Conservation (phyloP, 2,888 invertebrate species). For the Ophioninae sp. region DNA sequence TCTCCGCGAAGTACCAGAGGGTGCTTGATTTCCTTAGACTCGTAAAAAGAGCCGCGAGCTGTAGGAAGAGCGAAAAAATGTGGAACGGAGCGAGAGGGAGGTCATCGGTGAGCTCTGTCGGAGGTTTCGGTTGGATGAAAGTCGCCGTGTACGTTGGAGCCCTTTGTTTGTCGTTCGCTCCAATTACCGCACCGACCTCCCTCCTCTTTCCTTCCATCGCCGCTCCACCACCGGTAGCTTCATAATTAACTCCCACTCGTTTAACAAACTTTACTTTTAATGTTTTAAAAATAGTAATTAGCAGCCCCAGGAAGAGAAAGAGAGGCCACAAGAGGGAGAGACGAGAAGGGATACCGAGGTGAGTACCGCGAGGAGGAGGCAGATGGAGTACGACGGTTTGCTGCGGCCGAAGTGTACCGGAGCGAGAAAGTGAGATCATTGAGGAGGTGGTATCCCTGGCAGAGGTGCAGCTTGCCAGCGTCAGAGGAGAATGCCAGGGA, state of each 20-base stretch:
- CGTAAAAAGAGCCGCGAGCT: background rate
- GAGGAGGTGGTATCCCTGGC: conserved; percentile 69
- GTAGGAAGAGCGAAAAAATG: conserved; percentile 60
- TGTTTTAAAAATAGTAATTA: conserved; percentile 81
- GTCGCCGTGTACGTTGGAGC: conserved; percentile 66
- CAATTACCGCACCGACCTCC: conserved; percentile 78
- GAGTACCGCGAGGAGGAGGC: conserved; percentile 57
- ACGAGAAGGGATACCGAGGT: conserved; percentile 50
- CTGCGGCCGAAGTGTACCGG: conserved; percentile 55
- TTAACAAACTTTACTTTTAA: conserved; percentile 81
- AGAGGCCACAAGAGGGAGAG: conserved; percentile 45
- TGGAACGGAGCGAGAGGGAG: conserved; percentile 29
- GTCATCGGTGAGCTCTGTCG: conserved; percentile 34
- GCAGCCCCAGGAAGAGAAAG: conserved; percentile 75
- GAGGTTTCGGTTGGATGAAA: conserved; percentile 64
- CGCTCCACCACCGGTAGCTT: conserved; percentile 76
- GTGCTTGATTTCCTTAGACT: background rate
- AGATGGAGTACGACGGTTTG: conserved; percentile 52
- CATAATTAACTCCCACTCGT: conserved; percentile 81
- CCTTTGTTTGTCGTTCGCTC: conserved; percentile 81
- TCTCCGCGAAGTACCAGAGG: too few relatives aligned
- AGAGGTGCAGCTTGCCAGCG: conserved; percentile 61
- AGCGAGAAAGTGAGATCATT: conserved; percentile 63
- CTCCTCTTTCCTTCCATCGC: conserved; percentile 13
- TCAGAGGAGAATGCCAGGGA: conserved; percentile 9